Evolutionary conservation across 2,797 vertebrate genomes (phyloP).

Genomic region (Varecia variegata): DNA sequence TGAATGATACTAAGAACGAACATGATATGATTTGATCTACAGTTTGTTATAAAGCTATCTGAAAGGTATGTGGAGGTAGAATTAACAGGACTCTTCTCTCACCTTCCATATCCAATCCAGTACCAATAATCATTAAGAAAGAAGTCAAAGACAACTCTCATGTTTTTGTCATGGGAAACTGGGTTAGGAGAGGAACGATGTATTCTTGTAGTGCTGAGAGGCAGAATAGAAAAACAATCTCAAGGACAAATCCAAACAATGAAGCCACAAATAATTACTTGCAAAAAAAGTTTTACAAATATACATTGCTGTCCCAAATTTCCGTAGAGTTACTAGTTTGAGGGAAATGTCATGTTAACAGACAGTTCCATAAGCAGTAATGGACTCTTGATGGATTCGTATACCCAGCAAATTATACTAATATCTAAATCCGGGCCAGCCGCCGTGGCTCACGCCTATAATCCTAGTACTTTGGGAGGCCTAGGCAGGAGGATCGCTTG

Average conservation of each 20-base stretch:
- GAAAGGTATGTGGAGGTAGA: slow-evolving; percentile 4
- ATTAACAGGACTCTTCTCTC: not conserved
- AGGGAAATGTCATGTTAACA: slow-evolving; percentile 37
- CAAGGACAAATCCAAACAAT: not conserved
- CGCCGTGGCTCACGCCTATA: not conserved
- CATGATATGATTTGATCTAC: not conserved
- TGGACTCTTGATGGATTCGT: not conserved
- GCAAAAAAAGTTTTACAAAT: not conserved
- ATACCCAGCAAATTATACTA: not conserved
- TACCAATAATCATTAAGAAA: slow-evolving; percentile 10
- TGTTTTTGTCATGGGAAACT: slow-evolving; percentile 18
- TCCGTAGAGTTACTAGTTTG: slow-evolving; percentile 43
- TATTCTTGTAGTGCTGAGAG: slow-evolving; percentile 20
- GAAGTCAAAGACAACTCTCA: not conserved
- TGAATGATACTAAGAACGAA: slow-evolving; percentile 15
- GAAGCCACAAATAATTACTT: slow-evolving; percentile 47
- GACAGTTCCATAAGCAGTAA: not conserved
- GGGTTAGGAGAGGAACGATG: not conserved
- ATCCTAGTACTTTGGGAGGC: not conserved
- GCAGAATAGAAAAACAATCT: not conserved
- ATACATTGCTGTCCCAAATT: not conserved
- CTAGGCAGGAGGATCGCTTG: too few species aligned
- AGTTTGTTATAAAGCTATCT: slow-evolving; percentile 43
- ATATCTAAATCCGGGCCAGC: not conserved
- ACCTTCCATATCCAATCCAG: not conserved